These are phyloP conservation scores for Mormyrus proboscirostris DNA, from an alignment of 2,797 vertebrate species.

Conservation along the genomic window DNA sequence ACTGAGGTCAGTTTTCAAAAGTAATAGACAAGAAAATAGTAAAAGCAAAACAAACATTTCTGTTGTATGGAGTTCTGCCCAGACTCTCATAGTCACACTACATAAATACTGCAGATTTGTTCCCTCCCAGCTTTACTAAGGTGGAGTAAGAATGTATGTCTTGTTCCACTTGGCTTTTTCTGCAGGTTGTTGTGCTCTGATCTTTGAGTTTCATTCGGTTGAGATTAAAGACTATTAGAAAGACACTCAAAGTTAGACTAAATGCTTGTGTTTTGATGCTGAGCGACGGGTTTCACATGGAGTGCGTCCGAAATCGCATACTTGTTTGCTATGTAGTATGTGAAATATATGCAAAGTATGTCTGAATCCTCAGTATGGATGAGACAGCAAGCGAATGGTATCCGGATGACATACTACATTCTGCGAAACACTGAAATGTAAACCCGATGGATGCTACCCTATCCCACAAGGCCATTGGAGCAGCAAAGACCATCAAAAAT, in stretches of 20 bases:
- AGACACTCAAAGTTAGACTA: background rate
- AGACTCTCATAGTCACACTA: background rate
- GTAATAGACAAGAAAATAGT: background rate
- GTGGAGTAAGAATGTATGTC: background rate
- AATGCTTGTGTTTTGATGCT: background rate
- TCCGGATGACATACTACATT: background rate
- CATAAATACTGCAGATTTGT: background rate
- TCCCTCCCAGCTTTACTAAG: background rate
- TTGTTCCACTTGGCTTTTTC: background rate
- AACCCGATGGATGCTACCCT: background rate
- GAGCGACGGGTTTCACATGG: background rate
- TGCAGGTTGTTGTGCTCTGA: background rate
- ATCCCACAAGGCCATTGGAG: background rate
- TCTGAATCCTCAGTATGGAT: background rate
- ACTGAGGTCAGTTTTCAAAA: background rate
- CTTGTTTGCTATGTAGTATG: background rate
- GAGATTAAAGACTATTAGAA: slow-evolving; percentile 11
- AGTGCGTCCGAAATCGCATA: background rate
- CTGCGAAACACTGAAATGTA: background rate
- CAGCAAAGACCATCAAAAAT: background rate
- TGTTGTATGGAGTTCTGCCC: background rate
- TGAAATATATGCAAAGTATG: background rate
- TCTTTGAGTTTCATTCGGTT: background rate
- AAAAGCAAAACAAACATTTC: background rate
- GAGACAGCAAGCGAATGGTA: background rate